Conservation (phyloP, 2,113 vertebrate species). For the Anas platyrhynchos region DNA sequence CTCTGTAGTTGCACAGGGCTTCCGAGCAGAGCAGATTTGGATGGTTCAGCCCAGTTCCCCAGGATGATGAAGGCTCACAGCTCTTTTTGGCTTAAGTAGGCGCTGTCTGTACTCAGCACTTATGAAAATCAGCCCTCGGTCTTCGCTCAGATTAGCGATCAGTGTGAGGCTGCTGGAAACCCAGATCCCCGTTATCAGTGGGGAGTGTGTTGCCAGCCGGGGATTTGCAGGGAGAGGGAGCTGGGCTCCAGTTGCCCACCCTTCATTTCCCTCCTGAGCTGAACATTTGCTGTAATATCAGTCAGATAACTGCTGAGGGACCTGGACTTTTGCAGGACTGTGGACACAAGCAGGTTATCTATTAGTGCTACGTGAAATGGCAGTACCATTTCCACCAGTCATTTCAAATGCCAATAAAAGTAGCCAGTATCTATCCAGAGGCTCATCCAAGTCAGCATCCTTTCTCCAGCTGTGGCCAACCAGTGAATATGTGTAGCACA, state of each 20-base stretch:
- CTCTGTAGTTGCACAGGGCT: neutral
- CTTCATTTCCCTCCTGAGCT: neutral
- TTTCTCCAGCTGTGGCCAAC: neutral
- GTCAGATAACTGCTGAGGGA: neutral
- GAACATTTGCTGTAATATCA: neutral
- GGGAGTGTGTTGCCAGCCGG: rapidly evolving
- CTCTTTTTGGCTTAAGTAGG: slow-evolving; percentile 29
- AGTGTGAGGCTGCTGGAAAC: neutral
- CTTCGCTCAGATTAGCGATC: slow-evolving; percentile 1
- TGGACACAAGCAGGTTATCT: rapidly evolving
- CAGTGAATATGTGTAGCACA: neutral
- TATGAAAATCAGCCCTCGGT: slow-evolving; percentile 55
- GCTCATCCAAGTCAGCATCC: neutral
- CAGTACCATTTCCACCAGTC: neutral
- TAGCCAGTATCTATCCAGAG: neutral
- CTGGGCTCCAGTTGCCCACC: rapidly evolving
- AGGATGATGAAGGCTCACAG: neutral
- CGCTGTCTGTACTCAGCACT: slow-evolving; percentile 60
- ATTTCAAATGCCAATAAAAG: neutral
- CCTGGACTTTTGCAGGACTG: neutral
- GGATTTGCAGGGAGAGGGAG: neutral
- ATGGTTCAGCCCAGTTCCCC: neutral
- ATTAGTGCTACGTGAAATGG: neutral
- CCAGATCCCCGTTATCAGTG: slow-evolving; percentile 20
- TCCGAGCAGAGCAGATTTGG: slow-evolving; percentile 21